These are phyloP conservation scores for Phengaris alcon DNA, from an alignment of 2,888 invertebrate species.

Conservation along the genomic window DNA sequence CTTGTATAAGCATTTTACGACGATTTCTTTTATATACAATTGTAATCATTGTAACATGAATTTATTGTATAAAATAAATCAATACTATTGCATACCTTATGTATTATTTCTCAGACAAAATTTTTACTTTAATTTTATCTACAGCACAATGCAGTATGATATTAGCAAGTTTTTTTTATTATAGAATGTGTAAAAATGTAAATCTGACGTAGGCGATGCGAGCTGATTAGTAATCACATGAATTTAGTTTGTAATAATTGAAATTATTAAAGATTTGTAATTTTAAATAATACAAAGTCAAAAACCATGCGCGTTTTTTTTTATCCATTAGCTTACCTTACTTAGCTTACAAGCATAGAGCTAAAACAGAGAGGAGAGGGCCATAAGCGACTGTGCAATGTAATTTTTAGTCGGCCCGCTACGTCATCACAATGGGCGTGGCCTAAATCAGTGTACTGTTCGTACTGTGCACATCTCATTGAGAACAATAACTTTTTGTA, in stretches of 20 bases:
- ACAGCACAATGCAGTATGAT: constrained; percentile 32
- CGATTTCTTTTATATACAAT: background rate
- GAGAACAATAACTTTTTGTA: no score
- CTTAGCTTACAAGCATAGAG: no score
- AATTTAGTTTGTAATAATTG: constrained; percentile 60
- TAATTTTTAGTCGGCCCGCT: no score
- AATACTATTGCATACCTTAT: background rate
- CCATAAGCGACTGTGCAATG: no score
- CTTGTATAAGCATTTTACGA: background rate
- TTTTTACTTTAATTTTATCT: background rate
- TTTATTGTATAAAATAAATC: background rate
- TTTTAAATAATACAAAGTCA: constrained; percentile 64
- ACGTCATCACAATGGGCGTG: no score
- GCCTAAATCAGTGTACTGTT: no score
- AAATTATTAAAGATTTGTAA: constrained; percentile 76
- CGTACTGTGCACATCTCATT: no score
- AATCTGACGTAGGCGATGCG: constrained; percentile 66
- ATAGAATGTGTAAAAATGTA: constrained; percentile 68
- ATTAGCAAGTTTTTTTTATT: constrained; percentile 38
- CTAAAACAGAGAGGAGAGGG: no score
- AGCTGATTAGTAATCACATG: constrained; percentile 69
- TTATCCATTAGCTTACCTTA: background rate
- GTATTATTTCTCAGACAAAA: background rate
- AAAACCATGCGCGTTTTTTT: constrained; percentile 24
- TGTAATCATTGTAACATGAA: background rate